Percentiles rank a stretch among this genome's conserved stretches.
These are phyloP conservation scores for Drosophila tani DNA, from an alignment of 1,140 invertebrate genomes.

Conservation along the genomic window DNA sequence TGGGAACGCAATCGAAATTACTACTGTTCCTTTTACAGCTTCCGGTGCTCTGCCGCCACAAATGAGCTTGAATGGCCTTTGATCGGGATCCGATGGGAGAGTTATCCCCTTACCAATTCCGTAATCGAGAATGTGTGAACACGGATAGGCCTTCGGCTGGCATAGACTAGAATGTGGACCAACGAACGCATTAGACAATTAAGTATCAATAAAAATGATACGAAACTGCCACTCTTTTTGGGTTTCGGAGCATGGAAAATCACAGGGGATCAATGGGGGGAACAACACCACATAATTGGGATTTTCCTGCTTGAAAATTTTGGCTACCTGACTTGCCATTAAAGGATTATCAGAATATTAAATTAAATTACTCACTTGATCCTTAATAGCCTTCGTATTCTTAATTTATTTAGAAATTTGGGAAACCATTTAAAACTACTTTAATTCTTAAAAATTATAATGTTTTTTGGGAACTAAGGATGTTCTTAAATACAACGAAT, in stretches of 20 bases:
- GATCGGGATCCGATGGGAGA: conserved; percentile 47
- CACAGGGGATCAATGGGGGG: not conserved
- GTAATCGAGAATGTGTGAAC: conserved; percentile 70
- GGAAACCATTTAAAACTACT: not conserved
- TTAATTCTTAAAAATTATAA: not conserved
- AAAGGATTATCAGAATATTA: conserved; percentile 11
- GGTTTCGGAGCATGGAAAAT: conserved; percentile 8
- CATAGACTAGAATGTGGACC: conserved; percentile 14
- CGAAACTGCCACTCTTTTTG: conserved; percentile 14
- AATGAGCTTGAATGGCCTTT: conserved; percentile 48
- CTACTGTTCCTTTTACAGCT: conserved; percentile 74
- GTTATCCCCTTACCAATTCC: conserved; percentile 30
- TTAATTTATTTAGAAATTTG: not conserved
- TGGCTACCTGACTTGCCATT: conserved; percentile 7
- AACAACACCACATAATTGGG: conserved; percentile 25
- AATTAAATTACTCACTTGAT: not conserved
- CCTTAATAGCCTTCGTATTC: too few relatives aligned
- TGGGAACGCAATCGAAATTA: conserved; percentile 72
- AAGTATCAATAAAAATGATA: conserved; percentile 47
- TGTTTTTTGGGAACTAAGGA: too few relatives aligned
- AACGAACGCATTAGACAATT: conserved; percentile 34
- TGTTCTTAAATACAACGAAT: too few relatives aligned
- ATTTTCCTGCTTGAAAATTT: conserved; percentile 17
- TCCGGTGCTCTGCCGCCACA: conserved; percentile 69
- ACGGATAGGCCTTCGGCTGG: not conserved